These are phyloP conservation scores for Psilanteris sp. DNA, from an alignment of 1,140 invertebrate genomes.

Conservation along the genomic window DNA sequence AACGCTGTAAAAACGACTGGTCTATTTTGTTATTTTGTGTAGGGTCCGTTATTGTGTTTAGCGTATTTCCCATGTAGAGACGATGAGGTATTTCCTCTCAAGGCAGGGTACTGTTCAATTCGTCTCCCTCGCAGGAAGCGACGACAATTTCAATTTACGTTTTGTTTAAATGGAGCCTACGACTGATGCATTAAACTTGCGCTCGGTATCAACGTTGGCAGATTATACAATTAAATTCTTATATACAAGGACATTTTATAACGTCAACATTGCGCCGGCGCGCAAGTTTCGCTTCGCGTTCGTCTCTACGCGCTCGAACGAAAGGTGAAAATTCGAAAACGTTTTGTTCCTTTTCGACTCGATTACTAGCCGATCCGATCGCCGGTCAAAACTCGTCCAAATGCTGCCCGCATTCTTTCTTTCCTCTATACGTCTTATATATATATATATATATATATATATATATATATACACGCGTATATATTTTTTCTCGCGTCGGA, in stretches of 20 bases:
- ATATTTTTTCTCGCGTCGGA: conserved; percentile 33
- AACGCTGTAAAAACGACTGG: conserved; percentile 10
- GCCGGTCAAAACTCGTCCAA: conserved; percentile 47
- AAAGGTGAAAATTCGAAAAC: conserved; percentile 11
- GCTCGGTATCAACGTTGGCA: conserved; percentile 44
- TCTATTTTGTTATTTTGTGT: conserved; percentile 14
- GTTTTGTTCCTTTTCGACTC: too few species aligned
- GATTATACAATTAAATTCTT: conserved; percentile 62
- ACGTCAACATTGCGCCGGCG: conserved; percentile 25
- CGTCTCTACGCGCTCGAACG: not conserved
- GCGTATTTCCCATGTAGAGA: conserved; percentile 70
- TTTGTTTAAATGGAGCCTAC: conserved; percentile 72
- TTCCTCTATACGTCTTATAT: too few species aligned
- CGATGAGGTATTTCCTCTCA: conserved; percentile 74
- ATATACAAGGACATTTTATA: conserved; percentile 55
- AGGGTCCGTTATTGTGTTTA: conserved; percentile 49
- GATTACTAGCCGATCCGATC: too few species aligned
- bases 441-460: too few species aligned
- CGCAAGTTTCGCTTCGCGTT: conserved; percentile 3
- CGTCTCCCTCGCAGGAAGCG: conserved; percentile 73
- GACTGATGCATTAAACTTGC: conserved; percentile 60
- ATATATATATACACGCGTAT: too few species aligned
- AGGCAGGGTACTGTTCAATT: conserved; percentile 64
- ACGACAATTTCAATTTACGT: conserved; percentile 78
- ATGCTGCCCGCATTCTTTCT: conserved; percentile 6